phyloP scores from a whole-genome alignment of 1,140 invertebrate species.

The Drosophila novamexicana region DNA sequence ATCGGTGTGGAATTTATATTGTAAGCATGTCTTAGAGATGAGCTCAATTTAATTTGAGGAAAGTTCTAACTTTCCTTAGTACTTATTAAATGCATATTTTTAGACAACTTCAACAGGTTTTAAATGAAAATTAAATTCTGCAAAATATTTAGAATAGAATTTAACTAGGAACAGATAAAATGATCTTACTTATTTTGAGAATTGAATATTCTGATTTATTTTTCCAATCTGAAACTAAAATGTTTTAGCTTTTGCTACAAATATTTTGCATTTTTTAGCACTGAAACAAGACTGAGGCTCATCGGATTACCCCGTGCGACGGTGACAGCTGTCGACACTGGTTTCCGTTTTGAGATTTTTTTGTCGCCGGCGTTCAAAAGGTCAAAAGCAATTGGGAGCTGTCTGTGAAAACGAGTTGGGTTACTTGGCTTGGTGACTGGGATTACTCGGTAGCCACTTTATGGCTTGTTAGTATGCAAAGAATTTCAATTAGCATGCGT shows the following conservation, averaged over 20 bases:
- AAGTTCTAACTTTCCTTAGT: not conserved
- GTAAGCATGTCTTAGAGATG: not conserved
- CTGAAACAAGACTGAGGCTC: not conserved
- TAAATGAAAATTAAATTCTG: no score
- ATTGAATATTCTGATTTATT: not conserved
- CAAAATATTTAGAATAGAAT: no score
- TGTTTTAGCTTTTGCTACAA: not conserved
- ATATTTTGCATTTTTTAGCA: not conserved
- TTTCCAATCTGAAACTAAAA: not conserved
- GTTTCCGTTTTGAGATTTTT: slow-evolving; percentile 14
- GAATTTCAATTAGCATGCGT: slow-evolving; percentile 44
- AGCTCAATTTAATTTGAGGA: not conserved
- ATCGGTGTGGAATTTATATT: not conserved
- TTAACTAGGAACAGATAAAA: no score
- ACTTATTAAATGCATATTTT: no score
- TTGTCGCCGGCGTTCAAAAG: slow-evolving; percentile 43
- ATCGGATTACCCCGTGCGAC: slow-evolving; percentile 1
- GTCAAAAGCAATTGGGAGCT: slow-evolving; percentile 52
- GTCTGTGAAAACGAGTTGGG: slow-evolving; percentile 64
- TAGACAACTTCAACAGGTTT: no score
- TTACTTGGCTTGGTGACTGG: slow-evolving; percentile 19
- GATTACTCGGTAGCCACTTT: slow-evolving; percentile 25
- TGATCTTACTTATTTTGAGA: no score
- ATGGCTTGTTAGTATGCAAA: slow-evolving; percentile 77
- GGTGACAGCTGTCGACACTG: slow-evolving; percentile 5